Evolutionary conservation across 2,113 vertebrate species (phyloP).

Genomic region (Oreotrochilus melanogaster): DNA sequence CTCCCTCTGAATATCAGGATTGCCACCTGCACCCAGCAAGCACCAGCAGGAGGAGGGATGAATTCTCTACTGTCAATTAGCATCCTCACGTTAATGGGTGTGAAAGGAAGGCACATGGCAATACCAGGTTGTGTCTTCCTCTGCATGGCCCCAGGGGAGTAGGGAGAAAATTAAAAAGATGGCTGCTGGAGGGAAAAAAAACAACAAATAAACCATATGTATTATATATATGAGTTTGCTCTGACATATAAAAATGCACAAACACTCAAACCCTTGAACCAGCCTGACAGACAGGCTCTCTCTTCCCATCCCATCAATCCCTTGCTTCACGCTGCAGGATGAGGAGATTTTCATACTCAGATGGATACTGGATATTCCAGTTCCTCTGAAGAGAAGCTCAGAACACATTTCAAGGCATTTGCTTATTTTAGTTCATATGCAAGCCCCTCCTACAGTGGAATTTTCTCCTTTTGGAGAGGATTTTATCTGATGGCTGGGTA

Average conservation of each 20-base stretch:
- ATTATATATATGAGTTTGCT: not conserved
- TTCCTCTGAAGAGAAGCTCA: not conserved
- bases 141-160: not conserved
- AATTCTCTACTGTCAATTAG: not conserved
- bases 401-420: not conserved
- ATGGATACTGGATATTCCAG: not conserved
- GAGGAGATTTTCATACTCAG: not conserved
- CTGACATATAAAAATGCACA: not conserved
- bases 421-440: constrained; percentile 68
- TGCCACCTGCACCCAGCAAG: not conserved
- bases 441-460: constrained; percentile 68
- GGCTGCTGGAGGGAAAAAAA: not conserved
- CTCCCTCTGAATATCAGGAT: not conserved
- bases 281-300: not conserved
- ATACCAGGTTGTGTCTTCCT: not conserved
- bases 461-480: constrained; percentile 60
- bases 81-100: not conserved
- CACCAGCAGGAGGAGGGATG: not conserved
- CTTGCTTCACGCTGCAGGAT: not conserved
- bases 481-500: constrained; percentile 69
- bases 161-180: not conserved
- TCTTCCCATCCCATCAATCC: not conserved
- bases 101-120: not conserved
- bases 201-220: not conserved
- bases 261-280: not conserved